Base-by-base conservation (phyloP, 2,888 invertebrate species). In the Troides oblongomaculatus region DNA sequence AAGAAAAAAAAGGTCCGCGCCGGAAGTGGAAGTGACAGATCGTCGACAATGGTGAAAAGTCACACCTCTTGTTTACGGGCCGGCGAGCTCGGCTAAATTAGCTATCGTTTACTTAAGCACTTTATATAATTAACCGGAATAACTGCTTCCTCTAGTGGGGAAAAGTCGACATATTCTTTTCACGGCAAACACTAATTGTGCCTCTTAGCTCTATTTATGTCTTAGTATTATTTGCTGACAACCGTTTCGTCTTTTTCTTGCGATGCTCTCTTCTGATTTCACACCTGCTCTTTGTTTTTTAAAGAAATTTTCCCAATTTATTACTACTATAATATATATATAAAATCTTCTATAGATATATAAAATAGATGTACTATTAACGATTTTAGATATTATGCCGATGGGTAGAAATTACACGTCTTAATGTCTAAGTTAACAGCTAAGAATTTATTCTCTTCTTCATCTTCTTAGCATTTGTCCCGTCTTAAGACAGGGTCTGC, bases 51-150 rank as follows among this genome's bases (percentile, higher is more conserved):
- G 90, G 90, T 86, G 85, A 83, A 87, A 92, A 91, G 91, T 92
- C 91, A 92, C 92, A 92, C 92, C 90, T 91, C 90, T 87, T 90
- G 92, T 90, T 91, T 89, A 89, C 90, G 88, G 87, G 78, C 78
- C 84, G 76, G 72, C 82, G 86, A 79, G 86, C 85, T 83, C 85
- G 79, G 81, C 77, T 75, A 85, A 87, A 92, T 92, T 91, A 90
- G 90, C 89, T 90, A 91, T 91, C 92, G 89, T 92, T 92, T 90
- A 92, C 90, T 92, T 90, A 89, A 91, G 90, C 85, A 88, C 89
- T 92, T 90, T 88, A 91, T 91, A 89, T 90, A 91, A 92, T 92
- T 91, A 92, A 89, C 87, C 84, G 79, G 83, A 84, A 83, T 82
- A 82, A 81, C 86, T 88, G 87, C 89, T 89, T 87, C 84, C 86